These are phyloP conservation scores for Blastomussa wellsi DNA, from an alignment of 92 coral and sea anemone species.

Conservation along the genomic window DNA sequence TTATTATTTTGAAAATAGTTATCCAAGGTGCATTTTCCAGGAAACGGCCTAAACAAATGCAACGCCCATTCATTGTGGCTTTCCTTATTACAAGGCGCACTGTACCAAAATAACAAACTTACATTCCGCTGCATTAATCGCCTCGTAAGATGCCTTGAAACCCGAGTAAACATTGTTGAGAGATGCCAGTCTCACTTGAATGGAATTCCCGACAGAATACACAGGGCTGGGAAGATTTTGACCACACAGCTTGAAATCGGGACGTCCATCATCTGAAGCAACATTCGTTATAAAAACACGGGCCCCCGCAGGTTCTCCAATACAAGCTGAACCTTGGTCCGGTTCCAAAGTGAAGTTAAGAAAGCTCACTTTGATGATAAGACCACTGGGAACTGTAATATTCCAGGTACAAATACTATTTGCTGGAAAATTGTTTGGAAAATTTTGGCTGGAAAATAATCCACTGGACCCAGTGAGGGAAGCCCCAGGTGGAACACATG, in stretches of 20 bases:
- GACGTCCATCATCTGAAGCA: neutral
- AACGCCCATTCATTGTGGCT: too few relatives aligned
- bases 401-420: neutral
- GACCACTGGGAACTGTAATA: conserved; percentile 11
- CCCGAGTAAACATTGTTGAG: neutral
- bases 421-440: neutral
- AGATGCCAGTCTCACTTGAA: neutral
- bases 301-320: neutral
- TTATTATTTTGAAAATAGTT: too few relatives aligned
- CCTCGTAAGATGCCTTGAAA: conserved; percentile 26
- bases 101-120: neutral
- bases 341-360: conserved; percentile 6
- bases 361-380: conserved; percentile 31
- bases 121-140: conserved; percentile 8
- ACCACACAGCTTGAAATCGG: conserved; percentile 19
- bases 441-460: neutral
- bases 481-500: neutral
- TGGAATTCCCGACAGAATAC: neutral
- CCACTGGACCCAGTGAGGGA: neutral
- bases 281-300: neutral
- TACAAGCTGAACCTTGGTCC: neutral
- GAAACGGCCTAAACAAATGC: too few relatives aligned
- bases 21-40: too few relatives aligned
- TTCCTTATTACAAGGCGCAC: too few relatives aligned
- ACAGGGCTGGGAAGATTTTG: conserved; percentile 11